Evolutionary conservation across 2,888 invertebrate species (phyloP), one percentile per base, ranked within the genome.

Genomic region (Dendrolimus pini): DNA sequence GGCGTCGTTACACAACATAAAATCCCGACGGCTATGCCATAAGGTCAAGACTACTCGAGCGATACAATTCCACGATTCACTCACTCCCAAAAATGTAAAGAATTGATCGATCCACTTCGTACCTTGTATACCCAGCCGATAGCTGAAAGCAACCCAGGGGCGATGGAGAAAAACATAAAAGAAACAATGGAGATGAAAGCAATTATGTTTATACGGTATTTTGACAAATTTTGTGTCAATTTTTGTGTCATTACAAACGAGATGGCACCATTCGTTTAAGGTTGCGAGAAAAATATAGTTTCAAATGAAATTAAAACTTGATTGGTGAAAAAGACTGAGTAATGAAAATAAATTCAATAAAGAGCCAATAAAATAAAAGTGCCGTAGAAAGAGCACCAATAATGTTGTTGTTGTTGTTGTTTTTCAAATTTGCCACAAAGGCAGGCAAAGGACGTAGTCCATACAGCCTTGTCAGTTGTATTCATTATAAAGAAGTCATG

Each of bases 1-100:
- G 85, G 87, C 86, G 83, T 85, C 79, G 83, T 90, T 89, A 88
- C 87, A 89, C 90, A 90, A 90, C 85, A 76, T 78, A 78, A 75
- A 82, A 80, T 82, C 83, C 75, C 73, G 70, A 69, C 71, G 75
- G 77, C 72, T 78, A 78, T 80, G 78, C 77, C 80, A 70, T 88
- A 86, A 85, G 89, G 88, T 89, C 88, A 86, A 83, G 82, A 85
- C 70, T 75, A 79, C 80, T 80, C 75, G 69, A 75, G 74, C 76
- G 71, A 76, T 72, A 74, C 73, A 64, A 80, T 71, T 77, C 73
- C 80, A 78, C 73, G 82, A 77, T 68, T 79, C 73, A 66, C 61
- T 65, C 61, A 62, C 59, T 62, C 58, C 30, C 52, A 42, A 59
- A 47, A 41, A 56, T 56, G 47, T 55, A 14, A 1, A 41, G n/a